Evolutionary conservation across 2,113 vertebrate genomes (phyloP), one percentile per base, ranked within the genome.

Genomic region (Symphodus melops): DNA sequence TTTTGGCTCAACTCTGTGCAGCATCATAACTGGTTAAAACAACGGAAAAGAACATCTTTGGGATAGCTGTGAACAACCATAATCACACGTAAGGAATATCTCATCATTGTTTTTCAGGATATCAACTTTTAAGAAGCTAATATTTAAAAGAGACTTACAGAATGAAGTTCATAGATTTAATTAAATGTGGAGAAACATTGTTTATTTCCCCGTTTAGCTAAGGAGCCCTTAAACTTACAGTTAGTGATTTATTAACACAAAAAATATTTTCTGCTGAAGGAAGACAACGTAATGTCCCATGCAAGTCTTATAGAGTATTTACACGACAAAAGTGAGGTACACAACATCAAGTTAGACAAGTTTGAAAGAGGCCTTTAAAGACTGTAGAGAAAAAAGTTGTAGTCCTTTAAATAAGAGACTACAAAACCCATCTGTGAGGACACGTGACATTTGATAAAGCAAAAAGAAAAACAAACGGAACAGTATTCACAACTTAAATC

Each of bases 1-100:
- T 44, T 82, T 77, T 77, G 77, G 68, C 64, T 67, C 53, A 9
- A 10, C n/a, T 25, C 14, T 28, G 63, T 19, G 37, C 41, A 37
- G 11, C 21, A 56, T 64, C 10, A 51, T 51, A 42, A n/a, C 9
- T 60, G 25, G 68, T 44, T 63, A 51, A 11, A 62, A 10, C 13
- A 48, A 12, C 20, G 21, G 25, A 51, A 36, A 48, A 5, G 21
- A 10, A 60, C 48, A 19, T 41, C 49, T 60, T 62, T 55, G 72
- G 44, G 33, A 62, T 68, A 5, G 1, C 28, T 83, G 77, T 84
- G 82, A 87, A 84, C 71, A 68, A 75, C 28, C 63, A 53, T n/a
- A 20, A 20, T 78, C 11, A 55, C 54, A 69, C 11, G 52, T 20
- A 64, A 10, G 44, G 25, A 9, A 52, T 36, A 41, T 57, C 19